Evolutionary conservation across 2,797 vertebrate genomes (phyloP), one percentile per base, ranked within the genome.

Genomic region (Poecilia gillii): DNA sequence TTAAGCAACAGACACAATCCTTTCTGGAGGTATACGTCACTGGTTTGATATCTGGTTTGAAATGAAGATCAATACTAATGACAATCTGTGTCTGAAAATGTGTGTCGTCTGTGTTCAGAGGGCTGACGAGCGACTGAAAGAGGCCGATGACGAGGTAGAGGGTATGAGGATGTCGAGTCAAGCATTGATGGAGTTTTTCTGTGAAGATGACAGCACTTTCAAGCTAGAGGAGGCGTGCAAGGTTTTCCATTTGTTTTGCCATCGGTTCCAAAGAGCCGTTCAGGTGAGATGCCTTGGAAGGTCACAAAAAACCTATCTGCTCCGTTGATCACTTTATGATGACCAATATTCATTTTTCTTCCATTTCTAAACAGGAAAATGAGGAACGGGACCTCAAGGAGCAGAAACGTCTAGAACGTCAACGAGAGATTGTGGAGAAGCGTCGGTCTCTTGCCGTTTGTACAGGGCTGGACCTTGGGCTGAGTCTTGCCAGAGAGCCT

Each of bases 131-230:
- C 94, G 91, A 72, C 89, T 97, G 82, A 91, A 90, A 73, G 95
- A 96, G 82, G 95, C 94, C 12, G 94, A 95, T 82, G 93, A 94
- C 39, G 94, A 96, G 76, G 90, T 96, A 53, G 95, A 96, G 51
- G 94, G 93, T 49, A 92, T 97, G 93, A 93, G 86, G 79, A 94
- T 94, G 92, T 94, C 94, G 28, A 96, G 95, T 84, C 94, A 95
- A 89, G 94, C 94, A 77, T 88, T 97, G 81, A 90, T 96, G 84
- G 96, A 97, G 82, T 97, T 96, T 85, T 96, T 97, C 90, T 96
- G 96, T 92, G 96, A 97, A 85, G 96, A 97, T 31, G 96, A 96
- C 77, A 93, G 87, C 81, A 93, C 93, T 14, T 96, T 96, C 78
- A 96, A 95, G 88, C 88, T 96, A 20, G 96, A 96, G 82, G 96